Percentiles rank a stretch among this genome's conserved stretches.
phyloP scores from a whole-genome alignment of 1,140 invertebrate species.

The Lineus longissimus region DNA sequence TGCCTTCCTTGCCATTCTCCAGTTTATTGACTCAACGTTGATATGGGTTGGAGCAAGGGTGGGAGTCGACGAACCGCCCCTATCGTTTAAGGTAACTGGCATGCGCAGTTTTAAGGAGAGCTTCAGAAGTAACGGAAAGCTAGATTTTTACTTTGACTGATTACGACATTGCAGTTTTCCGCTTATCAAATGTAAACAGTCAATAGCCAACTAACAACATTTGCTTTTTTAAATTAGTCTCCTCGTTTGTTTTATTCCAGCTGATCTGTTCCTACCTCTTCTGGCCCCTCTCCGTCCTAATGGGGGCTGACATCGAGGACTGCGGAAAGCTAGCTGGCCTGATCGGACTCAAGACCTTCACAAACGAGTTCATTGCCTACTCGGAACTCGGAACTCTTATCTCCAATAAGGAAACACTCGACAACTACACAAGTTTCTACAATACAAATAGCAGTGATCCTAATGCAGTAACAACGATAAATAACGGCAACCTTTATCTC shows the following conservation, averaged over 20 bases:
- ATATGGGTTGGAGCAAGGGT: constrained; percentile 76
- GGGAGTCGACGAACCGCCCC: constrained; percentile 55
- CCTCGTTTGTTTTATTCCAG: constrained; percentile 26
- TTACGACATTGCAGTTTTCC: background rate
- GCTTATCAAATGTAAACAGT: too few relatives aligned
- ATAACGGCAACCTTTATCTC: too few relatives aligned
- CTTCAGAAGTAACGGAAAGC: background rate
- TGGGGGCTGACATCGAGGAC: constrained; percentile 40
- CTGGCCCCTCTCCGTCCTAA: constrained; percentile 46
- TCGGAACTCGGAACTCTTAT: constrained; percentile 32
- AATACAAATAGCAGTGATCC: constrained; percentile 9
- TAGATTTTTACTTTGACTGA: background rate
- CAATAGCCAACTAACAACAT: too few relatives aligned
- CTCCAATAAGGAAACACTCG: constrained; percentile 26
- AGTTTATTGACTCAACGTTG: constrained; percentile 76
- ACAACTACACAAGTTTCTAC: constrained; percentile 27
- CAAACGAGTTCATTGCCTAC: constrained; percentile 53
- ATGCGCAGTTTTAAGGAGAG: background rate
- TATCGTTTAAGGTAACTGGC: constrained; percentile 18
- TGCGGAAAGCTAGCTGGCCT: constrained; percentile 44
- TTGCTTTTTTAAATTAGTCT: too few relatives aligned
- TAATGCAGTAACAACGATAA: too few relatives aligned
- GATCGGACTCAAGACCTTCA: constrained; percentile 48
- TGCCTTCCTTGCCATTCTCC: constrained; percentile 82
- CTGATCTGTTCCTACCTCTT: constrained; percentile 49